Evolutionary conservation across 2,797 vertebrate genomes (phyloP).

Genomic region (Dendrocincla tyrannina): DNA sequence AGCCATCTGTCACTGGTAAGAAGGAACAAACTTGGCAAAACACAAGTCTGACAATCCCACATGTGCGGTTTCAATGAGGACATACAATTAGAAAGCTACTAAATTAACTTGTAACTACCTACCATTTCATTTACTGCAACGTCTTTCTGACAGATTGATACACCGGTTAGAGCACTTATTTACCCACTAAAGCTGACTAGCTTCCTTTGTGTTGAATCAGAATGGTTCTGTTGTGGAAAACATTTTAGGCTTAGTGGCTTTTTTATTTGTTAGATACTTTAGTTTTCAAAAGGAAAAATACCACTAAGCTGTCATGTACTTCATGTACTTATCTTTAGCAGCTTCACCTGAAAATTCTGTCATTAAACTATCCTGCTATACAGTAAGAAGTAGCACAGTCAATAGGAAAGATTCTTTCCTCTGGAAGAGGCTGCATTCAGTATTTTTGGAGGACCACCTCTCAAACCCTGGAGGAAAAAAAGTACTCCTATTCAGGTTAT

Average conservation of each 20-base stretch:
- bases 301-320: background rate
- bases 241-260: background rate
- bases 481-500: background rate
- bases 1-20: background rate
- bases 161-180: background rate
- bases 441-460: background rate
- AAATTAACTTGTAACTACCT: background rate
- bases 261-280: background rate
- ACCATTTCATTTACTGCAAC: background rate
- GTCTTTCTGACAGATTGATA: background rate
- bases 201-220: background rate
- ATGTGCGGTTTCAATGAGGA: background rate
- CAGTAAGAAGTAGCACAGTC: background rate
- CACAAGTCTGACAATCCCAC: background rate
- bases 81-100: background rate
- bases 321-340: background rate
- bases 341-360: background rate
- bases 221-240: background rate
- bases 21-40: background rate
- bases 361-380: background rate
- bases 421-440: background rate
- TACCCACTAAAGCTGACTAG: background rate
- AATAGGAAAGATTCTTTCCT: background rate
- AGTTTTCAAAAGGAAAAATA: background rate
- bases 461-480: background rate